Evolutionary conservation across 2,888 invertebrate species (phyloP).

Genomic region (Geotrupes spiniger): DNA sequence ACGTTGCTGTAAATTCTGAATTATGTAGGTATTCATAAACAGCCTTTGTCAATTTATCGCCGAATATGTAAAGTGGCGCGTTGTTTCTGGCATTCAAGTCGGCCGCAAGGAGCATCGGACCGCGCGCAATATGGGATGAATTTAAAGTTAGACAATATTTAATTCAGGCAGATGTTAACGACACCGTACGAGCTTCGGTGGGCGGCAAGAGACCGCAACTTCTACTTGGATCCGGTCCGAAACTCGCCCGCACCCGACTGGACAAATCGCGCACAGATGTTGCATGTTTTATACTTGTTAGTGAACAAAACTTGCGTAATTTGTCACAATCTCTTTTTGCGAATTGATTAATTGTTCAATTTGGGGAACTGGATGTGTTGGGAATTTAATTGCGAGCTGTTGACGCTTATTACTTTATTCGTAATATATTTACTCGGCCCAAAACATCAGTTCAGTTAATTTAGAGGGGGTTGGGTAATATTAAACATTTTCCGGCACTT

Average conservation of each 20-base stretch:
- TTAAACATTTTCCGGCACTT: too few relatives aligned
- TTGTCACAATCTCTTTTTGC: constrained; percentile 29
- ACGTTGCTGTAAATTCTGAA: neutral
- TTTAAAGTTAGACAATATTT: constrained; percentile 27
- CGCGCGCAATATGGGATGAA: constrained; percentile 1
- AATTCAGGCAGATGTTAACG: constrained; percentile 31
- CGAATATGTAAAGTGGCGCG: too few relatives aligned
- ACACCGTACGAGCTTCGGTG: constrained; percentile 27
- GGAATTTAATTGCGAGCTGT: too few relatives aligned
- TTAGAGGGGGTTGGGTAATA: too few relatives aligned
- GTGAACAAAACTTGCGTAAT: constrained; percentile 31
- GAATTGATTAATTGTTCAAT: constrained; percentile 19
- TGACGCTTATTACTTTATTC: too few relatives aligned
- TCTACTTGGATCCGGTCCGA: constrained; percentile 26
- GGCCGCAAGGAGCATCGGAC: too few relatives aligned
- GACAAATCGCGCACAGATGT: constrained; percentile 35
- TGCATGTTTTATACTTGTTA: constrained; percentile 35
- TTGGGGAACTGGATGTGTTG: too few relatives aligned
- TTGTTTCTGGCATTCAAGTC: too few relatives aligned
- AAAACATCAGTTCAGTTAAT: too few relatives aligned
- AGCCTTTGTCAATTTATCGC: neutral
- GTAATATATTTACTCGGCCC: too few relatives aligned
- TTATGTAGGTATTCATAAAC: neutral
- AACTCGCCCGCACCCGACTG: constrained; percentile 29
- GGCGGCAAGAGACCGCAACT: constrained; percentile 29